Base-by-base conservation (phyloP, 2,113 vertebrate genomes). In the Coptodon bakossiorum region DNA sequence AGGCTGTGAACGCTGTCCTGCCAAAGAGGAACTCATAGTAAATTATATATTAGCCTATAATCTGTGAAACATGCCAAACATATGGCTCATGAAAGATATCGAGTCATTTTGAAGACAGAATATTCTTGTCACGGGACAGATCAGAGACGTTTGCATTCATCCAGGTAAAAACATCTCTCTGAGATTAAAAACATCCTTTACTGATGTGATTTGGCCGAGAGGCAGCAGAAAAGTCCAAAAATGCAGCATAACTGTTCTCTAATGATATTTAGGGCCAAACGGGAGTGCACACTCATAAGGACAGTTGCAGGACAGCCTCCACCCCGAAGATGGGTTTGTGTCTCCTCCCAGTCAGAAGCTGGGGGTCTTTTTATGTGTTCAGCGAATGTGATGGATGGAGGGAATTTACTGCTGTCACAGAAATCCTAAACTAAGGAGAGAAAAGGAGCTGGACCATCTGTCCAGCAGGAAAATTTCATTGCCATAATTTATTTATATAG, bases 51-150 rank as follows among this genome's bases (percentile, higher is more conserved):
- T 0, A 19, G 2, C 29, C 59, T 63, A n/a, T 63, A 63, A 36
- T 63, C 59, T 63, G 31, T 0, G 16, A 63, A 19, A 19, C 16
- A 11, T 11, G 11, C 22, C 54, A 27, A 27, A 57, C 12, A 27
- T 57, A 2, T 3, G 6, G 22, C 54, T 57, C 54, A 0, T 63
- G 1, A 19, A 63, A 36, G 59, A 63, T 63, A 63, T 2, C 9
- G 9, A 63, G 59, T 19, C 31, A 36, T 63, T 63, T n/a, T 63
- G 29, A 36, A 36, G 59, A 36, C 29, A 7, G 8, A 63, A 66
- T n/a, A 36, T 5, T 66, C 2, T 17, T 66, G 61, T n/a, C 1
- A 0, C 22, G 0, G 0, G 53, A 56, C 6, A 61, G 14, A 31
- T 61, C 57, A 61, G 27, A 31, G 8, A 31, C 27, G 2, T 66